Base-by-base conservation (phyloP, 2,888 invertebrate genomes). In the Isotomurus palustris region DNA sequence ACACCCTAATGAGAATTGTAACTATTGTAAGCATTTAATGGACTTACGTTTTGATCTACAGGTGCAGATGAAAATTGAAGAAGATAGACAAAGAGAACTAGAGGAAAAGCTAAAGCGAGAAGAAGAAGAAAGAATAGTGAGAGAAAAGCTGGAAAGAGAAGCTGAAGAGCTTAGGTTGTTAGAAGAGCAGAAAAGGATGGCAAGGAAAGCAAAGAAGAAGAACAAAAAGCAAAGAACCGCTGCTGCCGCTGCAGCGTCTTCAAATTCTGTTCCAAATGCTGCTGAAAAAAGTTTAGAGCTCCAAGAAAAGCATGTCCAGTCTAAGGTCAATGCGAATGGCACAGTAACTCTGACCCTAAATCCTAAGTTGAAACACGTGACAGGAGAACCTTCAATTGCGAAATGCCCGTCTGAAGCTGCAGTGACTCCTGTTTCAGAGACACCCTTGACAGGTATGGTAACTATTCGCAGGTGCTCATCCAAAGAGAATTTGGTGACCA, bases 401-500 rank as follows among this genome's bases (percentile, higher is more conserved):
- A n/a, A n/a, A n/a, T n/a, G n/a, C n/a, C n/a, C n/a, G n/a, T n/a
- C n/a, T n/a, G n/a, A n/a, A n/a, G n/a, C n/a, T n/a, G n/a, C n/a
- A n/a, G n/a, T n/a, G n/a, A n/a, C n/a, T n/a, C n/a, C n/a, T n/a
- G n/a, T n/a, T n/a, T n/a, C n/a, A n/a, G n/a, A n/a, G n/a, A n/a
- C n/a, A n/a, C n/a, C n/a, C n/a, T n/a, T n/a, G n/a, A n/a, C 49
- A 10, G 22, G 29, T 4, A 58, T 58, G 53, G 87, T 87, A 2
- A 87, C 87, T 5, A 87, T 88, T 58, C 58, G 66, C 19, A 62
- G 69, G 22, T 69, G 69, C 48, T 40, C 50, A 22, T 29, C 50
- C 10, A 21, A 43, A 14, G 84, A 85, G 67, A 85, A 87, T 10
- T 85, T 84, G 24, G 87, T 87, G 1, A 87, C 87, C 1, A 87